A percentile compares a stretch with the other conserved stretches of the same genome.
These are phyloP conservation scores for Fulmarus glacialis DNA, from an alignment of 2,113 vertebrate genomes.

Conservation along the genomic window DNA sequence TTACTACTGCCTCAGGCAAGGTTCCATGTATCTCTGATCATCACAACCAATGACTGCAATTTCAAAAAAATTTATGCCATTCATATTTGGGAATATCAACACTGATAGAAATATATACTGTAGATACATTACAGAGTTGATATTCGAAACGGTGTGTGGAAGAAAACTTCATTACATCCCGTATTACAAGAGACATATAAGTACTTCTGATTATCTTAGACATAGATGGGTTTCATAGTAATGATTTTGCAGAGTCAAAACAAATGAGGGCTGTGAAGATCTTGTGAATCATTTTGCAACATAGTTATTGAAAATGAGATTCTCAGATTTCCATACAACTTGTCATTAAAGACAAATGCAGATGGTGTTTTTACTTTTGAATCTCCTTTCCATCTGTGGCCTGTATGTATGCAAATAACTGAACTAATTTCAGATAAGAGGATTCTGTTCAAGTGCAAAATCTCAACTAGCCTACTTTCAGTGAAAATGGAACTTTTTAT, in stretches of 20 bases:
- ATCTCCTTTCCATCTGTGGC: constrained; percentile 47
- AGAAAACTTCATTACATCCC: background rate
- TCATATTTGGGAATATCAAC: background rate
- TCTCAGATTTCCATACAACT: background rate
- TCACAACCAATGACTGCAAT: background rate
- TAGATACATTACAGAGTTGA: background rate
- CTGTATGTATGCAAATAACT: constrained; percentile 49
- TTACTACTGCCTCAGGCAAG: background rate
- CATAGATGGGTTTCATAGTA: background rate
- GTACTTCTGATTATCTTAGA: background rate
- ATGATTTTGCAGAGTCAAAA: background rate
- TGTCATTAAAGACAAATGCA: constrained; percentile 58
- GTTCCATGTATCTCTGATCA: background rate
- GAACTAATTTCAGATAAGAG: constrained; percentile 57
- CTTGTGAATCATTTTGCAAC: background rate
- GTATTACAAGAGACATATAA: background rate
- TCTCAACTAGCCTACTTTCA: constrained; percentile 1
- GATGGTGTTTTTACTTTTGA: constrained; percentile 48
- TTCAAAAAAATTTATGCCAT: background rate
- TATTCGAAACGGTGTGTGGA: background rate
- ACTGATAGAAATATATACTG: background rate
- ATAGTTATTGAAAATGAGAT: background rate
- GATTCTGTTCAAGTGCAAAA: constrained; percentile 35
- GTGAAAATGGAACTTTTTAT: constrained; percentile 50
- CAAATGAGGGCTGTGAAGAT: background rate